phyloP scores from a whole-genome alignment of 1,140 invertebrate genomes.

The Phenacoccus solenopsis region DNA sequence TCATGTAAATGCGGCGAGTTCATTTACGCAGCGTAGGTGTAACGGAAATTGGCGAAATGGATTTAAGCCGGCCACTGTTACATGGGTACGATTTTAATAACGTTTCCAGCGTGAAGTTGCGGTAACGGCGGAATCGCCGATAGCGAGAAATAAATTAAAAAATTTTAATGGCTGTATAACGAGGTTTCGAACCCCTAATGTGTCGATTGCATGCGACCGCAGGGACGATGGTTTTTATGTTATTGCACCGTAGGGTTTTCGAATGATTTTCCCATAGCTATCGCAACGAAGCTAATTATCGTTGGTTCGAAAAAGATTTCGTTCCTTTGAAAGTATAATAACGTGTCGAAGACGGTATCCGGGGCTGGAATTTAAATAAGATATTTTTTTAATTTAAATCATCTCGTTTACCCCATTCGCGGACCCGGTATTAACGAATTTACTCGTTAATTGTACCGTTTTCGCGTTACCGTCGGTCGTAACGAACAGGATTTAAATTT shows the following conservation, averaged over 20 bases:
- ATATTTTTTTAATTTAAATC: slow-evolving; percentile 4
- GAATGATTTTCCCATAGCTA: not conserved
- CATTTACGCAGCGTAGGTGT: no score
- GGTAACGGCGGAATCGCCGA: not conserved
- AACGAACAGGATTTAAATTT: not conserved
- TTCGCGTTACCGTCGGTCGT: no score
- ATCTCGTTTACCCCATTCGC: no score
- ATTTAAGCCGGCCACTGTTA: no score
- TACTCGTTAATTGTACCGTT: no score
- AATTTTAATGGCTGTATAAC: not conserved
- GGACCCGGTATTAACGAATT: no score
- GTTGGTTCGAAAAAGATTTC: not conserved
- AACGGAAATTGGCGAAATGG: no score
- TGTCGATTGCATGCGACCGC: not conserved
- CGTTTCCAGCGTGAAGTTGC: no score
- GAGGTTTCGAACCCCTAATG: not conserved
- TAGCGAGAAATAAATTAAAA: not conserved
- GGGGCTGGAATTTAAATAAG: no score
- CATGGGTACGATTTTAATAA: no score
- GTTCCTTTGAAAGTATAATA: not conserved
- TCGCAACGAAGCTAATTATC: not conserved
- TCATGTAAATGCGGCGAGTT: no score
- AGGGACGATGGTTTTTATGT: not conserved
- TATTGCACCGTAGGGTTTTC: not conserved
- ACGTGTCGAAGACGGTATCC: not conserved